Evolutionary conservation across 1,140 invertebrate species (phyloP), one percentile per base, ranked within the genome.

Genomic region (Agraylea sexmaculata): DNA sequence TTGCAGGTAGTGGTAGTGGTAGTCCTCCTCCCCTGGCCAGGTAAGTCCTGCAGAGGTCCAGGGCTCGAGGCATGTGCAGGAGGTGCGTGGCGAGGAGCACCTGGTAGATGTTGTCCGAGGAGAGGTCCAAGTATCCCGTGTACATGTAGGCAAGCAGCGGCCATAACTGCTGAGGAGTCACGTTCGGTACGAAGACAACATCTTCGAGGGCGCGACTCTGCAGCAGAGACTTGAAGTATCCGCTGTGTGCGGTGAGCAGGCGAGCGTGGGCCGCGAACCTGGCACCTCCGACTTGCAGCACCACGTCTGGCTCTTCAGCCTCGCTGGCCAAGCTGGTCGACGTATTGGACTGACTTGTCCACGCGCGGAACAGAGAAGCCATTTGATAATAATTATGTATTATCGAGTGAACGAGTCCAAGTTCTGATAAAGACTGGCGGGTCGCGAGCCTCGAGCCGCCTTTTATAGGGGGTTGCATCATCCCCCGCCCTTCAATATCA

Each of bases 141-240:
- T 83, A 83, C 78, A 84, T 83, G 55, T 80, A 83, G 7, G 78
- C 76, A 2, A 84, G 60, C 2, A 85, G 53, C 0, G 77, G 76
- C 1, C 76, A 76, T 51, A 84, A 85, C 29, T 78, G 76, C 42
- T 81, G 77, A 2, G 77, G 70, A 2, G 62, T 71, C 0, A 79
- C 63, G 50, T 73, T 74, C 17, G 73, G 69, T 20, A 77, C 37
- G 57, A 58, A 43, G 55, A 58, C 50, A 47, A 70, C 12, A 52
- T 60, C 40, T 54, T 66, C 46, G 51, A 63, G 27, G 7, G 23
- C 23, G 7, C 23, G 23, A 8, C n/a, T 27, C 23, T 27, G 23
- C 16, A 49, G 33, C 18, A 70, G 62, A 3, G 72, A 70, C 40
- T 74, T 67, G 46, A 79, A 65, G 51, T 81, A 84, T 4, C 79